phyloP scores from a whole-genome alignment of 2,888 invertebrate species.

The Tachina lurida region DNA sequence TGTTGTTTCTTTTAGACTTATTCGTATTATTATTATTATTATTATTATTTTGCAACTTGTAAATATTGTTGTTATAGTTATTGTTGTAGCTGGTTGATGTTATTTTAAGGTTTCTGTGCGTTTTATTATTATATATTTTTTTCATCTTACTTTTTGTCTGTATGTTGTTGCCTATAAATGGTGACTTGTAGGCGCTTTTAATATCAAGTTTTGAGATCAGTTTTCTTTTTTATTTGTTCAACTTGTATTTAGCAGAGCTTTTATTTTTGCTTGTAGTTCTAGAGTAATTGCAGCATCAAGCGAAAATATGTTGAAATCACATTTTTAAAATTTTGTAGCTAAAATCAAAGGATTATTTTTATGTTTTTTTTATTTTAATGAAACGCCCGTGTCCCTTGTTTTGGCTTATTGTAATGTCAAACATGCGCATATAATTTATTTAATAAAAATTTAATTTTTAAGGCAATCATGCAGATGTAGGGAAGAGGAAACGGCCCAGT shows the following conservation, averaged over 20 bases:
- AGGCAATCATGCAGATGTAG: no score
- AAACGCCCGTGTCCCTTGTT: not conserved
- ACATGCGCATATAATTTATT: not conserved
- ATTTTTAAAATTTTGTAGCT: conserved; percentile 35
- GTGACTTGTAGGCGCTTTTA: conserved; percentile 71
- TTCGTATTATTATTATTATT: conserved; percentile 30
- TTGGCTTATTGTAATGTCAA: conserved; percentile 3
- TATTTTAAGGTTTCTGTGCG: conserved; percentile 30
- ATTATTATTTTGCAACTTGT: conserved; percentile 40
- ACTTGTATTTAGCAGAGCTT: conserved; percentile 4
- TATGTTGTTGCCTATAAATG: conserved; percentile 62
- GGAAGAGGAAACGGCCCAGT: no score
- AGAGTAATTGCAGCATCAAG: conserved; percentile 37
- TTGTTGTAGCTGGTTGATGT: conserved; percentile 15
- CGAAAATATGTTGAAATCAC: conserved; percentile 46
- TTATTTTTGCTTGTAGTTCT: conserved; percentile 19
- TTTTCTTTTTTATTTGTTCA: not conserved
- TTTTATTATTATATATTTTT: not conserved
- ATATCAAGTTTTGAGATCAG: conserved; percentile 53
- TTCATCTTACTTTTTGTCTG: conserved; percentile 11
- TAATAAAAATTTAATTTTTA: not conserved
- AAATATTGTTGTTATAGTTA: conserved; percentile 33
- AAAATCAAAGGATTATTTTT: not conserved
- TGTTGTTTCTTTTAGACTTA: conserved; percentile 15
- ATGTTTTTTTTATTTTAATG: not conserved